These are phyloP conservation scores for Tinamus guttatus DNA, from an alignment of 2,113 vertebrate genomes.

Conservation along the genomic window DNA sequence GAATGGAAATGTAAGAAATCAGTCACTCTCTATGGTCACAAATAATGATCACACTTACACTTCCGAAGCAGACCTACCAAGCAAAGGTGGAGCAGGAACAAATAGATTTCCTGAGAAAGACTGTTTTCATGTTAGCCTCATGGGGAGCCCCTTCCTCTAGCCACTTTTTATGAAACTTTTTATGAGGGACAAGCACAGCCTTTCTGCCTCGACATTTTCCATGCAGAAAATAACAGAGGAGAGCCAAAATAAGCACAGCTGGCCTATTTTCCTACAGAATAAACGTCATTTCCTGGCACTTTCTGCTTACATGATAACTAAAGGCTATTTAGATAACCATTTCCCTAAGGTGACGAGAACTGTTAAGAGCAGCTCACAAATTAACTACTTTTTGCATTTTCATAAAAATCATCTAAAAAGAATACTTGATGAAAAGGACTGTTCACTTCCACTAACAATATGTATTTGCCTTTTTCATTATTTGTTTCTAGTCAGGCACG, in stretches of 20 bases:
- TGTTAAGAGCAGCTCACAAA: not conserved
- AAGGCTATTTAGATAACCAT: conserved; percentile 75
- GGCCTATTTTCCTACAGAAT: conserved; percentile 66
- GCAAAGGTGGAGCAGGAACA: conserved; percentile 19
- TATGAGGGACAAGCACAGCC: conserved; percentile 51
- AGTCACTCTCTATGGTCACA: conserved; percentile 18
- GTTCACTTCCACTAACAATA: not conserved
- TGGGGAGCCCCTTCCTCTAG: not conserved
- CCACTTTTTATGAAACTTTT: conserved; percentile 37
- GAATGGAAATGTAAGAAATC: conserved; percentile 44
- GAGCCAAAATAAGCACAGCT: conserved; percentile 84
- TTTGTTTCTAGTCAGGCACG: not conserved
- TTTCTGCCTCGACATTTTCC: conserved; percentile 74
- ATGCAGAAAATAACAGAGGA: conserved; percentile 61
- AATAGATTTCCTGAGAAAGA: conserved; percentile 19
- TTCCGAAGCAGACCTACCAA: conserved; percentile 8
- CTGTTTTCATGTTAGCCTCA: conserved; percentile 7
- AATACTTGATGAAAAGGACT: conserved; percentile 23
- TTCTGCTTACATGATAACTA: conserved; percentile 75
- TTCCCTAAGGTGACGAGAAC: conserved; percentile 66
- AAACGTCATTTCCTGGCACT: conserved; percentile 78
- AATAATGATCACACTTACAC: not conserved
- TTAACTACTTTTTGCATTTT: conserved; percentile 45
- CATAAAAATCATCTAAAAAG: conserved; percentile 27
- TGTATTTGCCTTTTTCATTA: not conserved